Percentiles rank a stretch among this genome's conserved stretches.
Conservation (phyloP, 2,797 vertebrate genomes). For the Bovichtus variegatus region DNA sequence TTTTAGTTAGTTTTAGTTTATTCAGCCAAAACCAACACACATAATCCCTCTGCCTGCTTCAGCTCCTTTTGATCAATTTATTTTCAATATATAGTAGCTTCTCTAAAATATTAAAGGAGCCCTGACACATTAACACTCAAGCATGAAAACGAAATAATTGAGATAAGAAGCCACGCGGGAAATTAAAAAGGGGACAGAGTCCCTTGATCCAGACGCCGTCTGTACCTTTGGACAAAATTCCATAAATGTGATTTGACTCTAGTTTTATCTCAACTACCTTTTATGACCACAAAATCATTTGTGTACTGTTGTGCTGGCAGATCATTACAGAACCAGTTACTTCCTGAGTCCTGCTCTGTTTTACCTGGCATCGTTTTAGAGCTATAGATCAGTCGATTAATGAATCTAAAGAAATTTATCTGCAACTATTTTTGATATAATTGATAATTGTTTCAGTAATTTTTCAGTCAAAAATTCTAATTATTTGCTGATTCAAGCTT, state of each 20-base stretch:
- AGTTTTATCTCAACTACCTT: background rate
- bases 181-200: background rate
- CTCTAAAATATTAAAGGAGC: background rate
- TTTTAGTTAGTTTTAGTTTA: too few species aligned
- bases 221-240: background rate
- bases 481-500: background rate
- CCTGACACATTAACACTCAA: background rate
- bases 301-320: too few species aligned
- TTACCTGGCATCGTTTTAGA: background rate
- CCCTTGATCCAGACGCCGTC: background rate
- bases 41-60: background rate
- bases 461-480: background rate
- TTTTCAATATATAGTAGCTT: background rate
- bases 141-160: background rate
- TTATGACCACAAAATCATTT: background rate
- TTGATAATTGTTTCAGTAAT: background rate
- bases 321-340: background rate
- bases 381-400: background rate
- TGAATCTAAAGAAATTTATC: background rate
- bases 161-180: background rate
- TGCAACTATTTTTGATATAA: background rate
- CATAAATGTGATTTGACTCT: constrained; percentile 14
- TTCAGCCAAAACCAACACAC: background rate
- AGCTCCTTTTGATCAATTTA: background rate
- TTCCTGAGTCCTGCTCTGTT: background rate